phyloP scores from a whole-genome alignment of 2,113 vertebrate species.

The Rhea pennata region DNA sequence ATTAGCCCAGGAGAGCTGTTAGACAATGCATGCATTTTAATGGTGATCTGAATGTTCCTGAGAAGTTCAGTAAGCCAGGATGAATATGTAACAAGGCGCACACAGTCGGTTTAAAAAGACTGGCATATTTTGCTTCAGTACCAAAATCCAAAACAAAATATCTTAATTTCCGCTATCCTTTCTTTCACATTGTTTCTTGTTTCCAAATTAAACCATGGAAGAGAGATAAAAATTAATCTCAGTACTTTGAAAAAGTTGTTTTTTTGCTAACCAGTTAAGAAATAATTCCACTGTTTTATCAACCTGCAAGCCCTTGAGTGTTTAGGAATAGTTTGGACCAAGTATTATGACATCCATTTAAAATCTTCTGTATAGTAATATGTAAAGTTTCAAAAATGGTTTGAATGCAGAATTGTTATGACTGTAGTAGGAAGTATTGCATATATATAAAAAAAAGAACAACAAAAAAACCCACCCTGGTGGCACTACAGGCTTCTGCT shows the following conservation, averaged over 20 bases:
- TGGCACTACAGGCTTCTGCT: background rate
- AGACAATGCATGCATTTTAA: background rate
- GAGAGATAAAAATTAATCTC: background rate
- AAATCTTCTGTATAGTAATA: background rate
- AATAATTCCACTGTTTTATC: background rate
- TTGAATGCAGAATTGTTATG: background rate
- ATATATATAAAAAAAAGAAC: background rate
- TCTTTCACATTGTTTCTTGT: background rate
- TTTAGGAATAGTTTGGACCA: background rate
- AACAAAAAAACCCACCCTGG: no score
- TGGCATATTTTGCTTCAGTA: background rate
- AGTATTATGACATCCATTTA: background rate
- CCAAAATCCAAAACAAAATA: background rate
- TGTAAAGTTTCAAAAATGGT: background rate
- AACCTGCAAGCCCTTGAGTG: rapidly evolving
- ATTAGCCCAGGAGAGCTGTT: background rate
- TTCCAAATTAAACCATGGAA: background rate
- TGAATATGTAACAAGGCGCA: background rate
- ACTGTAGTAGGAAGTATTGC: background rate
- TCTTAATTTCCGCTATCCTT: background rate
- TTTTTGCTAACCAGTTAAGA: background rate
- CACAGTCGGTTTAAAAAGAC: background rate
- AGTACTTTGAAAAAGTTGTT: background rate
- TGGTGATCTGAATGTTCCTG: background rate
- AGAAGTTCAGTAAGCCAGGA: background rate